Conservation (phyloP, 1,140 invertebrate species). For the Brachionus koreanus region DNA sequence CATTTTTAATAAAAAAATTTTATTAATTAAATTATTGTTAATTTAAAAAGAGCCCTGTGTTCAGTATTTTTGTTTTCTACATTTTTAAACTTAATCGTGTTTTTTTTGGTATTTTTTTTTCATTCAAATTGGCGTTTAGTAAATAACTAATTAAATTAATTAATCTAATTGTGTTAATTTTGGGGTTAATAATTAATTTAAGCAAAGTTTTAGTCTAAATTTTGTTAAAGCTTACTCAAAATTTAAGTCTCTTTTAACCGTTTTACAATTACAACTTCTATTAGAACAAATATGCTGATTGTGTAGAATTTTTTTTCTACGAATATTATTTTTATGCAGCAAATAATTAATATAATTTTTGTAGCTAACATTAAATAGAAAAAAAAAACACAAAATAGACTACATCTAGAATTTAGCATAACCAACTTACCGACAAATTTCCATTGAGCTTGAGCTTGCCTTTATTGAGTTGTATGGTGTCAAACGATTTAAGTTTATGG, state of each 20-base stretch:
- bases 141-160: no score
- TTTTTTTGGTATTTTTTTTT: no score
- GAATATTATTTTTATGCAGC: constrained; percentile 24
- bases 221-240: constrained; percentile 3
- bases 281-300: not conserved
- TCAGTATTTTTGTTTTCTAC: no score
- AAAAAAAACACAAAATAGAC: not conserved
- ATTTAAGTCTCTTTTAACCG: not conserved
- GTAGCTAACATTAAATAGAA: not conserved
- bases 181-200: not conserved
- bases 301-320: not conserved
- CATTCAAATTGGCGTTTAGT: no score
- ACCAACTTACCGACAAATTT: constrained; percentile 39
- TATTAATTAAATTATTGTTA: no score
- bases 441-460: constrained; percentile 44
- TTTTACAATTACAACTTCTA: constrained; percentile 32
- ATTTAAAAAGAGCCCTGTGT: no score
- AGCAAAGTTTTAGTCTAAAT: not conserved
- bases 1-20: no score
- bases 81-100: no score
- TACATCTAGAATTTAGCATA: not conserved
- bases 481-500: not conserved
- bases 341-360: constrained; percentile 34
- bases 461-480: constrained; percentile 33
- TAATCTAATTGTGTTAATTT: not conserved